These are phyloP conservation scores for Pterophyllum scalare DNA, from an alignment of 2,113 vertebrate genomes.

Conservation along the genomic window DNA sequence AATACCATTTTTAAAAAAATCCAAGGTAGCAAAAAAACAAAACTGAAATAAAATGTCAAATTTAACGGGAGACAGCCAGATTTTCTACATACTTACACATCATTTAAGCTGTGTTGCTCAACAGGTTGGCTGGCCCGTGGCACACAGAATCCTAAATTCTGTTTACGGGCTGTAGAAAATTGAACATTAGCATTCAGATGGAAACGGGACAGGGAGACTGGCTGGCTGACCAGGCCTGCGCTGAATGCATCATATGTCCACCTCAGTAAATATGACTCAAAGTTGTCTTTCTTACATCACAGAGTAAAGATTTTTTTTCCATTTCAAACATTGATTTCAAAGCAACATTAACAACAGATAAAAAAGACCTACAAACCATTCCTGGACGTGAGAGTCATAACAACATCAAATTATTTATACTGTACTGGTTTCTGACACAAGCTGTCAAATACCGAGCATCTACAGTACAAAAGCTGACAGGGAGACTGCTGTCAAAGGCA, in stretches of 20 bases:
- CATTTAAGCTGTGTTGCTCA: conserved; percentile 39
- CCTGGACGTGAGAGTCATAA: conserved; percentile 21
- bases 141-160: conserved; percentile 35
- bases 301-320: background rate
- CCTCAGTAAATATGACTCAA: background rate
- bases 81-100: background rate
- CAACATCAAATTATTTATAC: conserved; percentile 34
- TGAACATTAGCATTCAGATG: background rate
- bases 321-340: background rate
- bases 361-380: conserved; percentile 35
- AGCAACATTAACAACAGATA: background rate
- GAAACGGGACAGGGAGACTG: conserved; percentile 38
- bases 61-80: background rate
- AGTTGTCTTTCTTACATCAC: background rate
- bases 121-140: conserved; percentile 74
- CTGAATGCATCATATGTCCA: background rate
- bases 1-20: background rate
- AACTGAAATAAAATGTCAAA: background rate
- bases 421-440: conserved; percentile 30
- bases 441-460: conserved; percentile 51
- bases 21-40: background rate
- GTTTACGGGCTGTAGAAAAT: background rate
- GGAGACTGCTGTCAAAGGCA: conserved; percentile 37
- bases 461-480: conserved; percentile 44
- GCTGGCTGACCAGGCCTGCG: conserved; percentile 57